Percentiles rank a stretch among this genome's conserved stretches.
Conservation (phyloP, 2,113 vertebrate species). For the Fregata magnificens region DNA sequence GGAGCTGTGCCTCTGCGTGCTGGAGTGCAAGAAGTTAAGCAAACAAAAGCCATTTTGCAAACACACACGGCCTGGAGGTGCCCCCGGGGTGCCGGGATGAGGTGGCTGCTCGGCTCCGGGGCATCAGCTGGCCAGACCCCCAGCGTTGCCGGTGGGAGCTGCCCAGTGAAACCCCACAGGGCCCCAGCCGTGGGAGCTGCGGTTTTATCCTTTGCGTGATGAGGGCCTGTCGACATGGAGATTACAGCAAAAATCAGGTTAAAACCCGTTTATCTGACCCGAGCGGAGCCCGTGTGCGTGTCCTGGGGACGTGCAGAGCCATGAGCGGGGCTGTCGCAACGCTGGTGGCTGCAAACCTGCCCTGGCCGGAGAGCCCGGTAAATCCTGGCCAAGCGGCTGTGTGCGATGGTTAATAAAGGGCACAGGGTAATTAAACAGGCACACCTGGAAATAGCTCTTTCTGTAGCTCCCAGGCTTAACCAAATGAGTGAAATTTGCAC, state of each 20-base stretch:
- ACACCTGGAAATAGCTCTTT: conserved; percentile 17
- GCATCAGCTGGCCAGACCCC: fast-evolving
- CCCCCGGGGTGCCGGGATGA: background rate
- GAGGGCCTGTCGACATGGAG: background rate
- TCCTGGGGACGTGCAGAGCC: background rate
- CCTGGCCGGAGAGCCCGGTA: fast-evolving
- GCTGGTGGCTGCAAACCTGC: background rate
- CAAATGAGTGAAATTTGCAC: conserved; percentile 19
- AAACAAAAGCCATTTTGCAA: conserved; percentile 25
- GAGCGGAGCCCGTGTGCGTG: background rate
- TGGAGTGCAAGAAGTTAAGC: background rate
- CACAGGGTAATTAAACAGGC: background rate
- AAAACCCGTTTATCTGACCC: conserved; percentile 42
- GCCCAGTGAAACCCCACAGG: background rate
- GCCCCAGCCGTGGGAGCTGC: background rate
- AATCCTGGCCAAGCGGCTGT: background rate
- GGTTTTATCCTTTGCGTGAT: background rate
- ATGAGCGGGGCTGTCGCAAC: fast-evolving
- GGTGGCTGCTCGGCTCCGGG: background rate
- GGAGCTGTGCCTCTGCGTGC: background rate
- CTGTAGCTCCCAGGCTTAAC: conserved; percentile 52
- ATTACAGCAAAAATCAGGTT: conserved; percentile 49
- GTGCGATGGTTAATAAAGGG: background rate
- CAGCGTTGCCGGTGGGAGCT: background rate
- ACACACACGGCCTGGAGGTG: background rate